Base-by-base conservation (phyloP, 2,113 vertebrate genomes). In the Antennarius striatus region DNA sequence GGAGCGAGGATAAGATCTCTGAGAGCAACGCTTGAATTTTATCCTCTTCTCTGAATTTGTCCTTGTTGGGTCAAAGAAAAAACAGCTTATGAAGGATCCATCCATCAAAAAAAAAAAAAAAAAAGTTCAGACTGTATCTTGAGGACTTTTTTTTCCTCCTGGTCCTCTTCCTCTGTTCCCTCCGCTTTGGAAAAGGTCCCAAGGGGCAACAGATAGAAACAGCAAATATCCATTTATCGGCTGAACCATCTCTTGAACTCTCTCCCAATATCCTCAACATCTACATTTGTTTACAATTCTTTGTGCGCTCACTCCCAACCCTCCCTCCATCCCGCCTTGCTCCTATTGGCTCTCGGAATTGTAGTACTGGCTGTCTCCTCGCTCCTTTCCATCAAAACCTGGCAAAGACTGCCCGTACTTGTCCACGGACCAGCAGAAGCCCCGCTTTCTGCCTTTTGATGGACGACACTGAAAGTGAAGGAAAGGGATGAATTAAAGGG, bases 371-470 rank as follows among this genome's bases (percentile, higher is more conserved):
- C 92, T 81, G 15, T 95, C 95, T 40, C 92, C 95, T 77, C 88
- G 92, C 54, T 93, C 94, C 73, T 93, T 94, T 51, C 89, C 84
- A 16, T 94, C 88, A 10, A 94, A 94, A 7, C 94, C 93, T 0
- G 95, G 95, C 71, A 98, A 87, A 0, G 94, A 93, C 81, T 96
- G 95, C 32, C 97, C 97, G 0, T 97, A 98, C 85, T 95, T 97
- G 88, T 99, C 96, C 90, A 98, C 97, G 0, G 95, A 97, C 97
- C 96, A 98, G 90, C 96, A 99, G 87, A 94, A 93, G 67, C 97
- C 97, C 67, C 96, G 94, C 85, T 95, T 98, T 74, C 93, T 91
- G 85, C 97, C 97, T 86, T 95, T 97, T 80, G 97, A 97, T 0
- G 96, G 95, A 76, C 95, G 95, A 75, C 97, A 99, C 96, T 98